Base-by-base conservation (phyloP, 2,797 vertebrate genomes). In the Spinibarbus caldwelli region DNA sequence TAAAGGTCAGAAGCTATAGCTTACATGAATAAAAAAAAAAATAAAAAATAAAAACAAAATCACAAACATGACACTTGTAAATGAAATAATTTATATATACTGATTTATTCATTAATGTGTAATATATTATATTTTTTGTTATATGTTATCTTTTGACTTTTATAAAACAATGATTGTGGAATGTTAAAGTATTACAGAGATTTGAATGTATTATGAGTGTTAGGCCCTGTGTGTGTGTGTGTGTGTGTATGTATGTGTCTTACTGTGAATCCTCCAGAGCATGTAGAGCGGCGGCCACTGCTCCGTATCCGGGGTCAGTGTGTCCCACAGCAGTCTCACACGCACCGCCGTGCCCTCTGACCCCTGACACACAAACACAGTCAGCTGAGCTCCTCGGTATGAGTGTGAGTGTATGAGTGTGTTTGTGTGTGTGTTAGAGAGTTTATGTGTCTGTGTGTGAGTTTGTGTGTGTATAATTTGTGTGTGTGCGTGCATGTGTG, bases 221-320 rank as follows among this genome's bases (percentile, higher is more conserved):
- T 36, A 14, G 0, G 1, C 43, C 43, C 43, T 45, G 45, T 47
- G 45, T 23, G 49, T 52, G 49, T 52, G 67, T 70, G 38, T 72
- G 34, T 29, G 41, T 72, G 47, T 19, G 47, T 21, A 36, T 70
- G 38, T 72, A 19, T 29, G 41, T 73, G 26, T 85, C 96, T 97
- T 94, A 98, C 97, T 96, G 93, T 98, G 97, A 83, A 97, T 94
- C 91, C 96, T 95, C 97, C 97, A 98, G 66, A 98, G 94, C 54
- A 97, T 45, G 43, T 98, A 97, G 83, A 99, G 96, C 0, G 97
- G 97, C 3, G 97, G 97, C 92, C 96, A 97, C 87, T 95, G 94
- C 79, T 96, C 93, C 0, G 94, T 95, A 78, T 98, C 96, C 0
- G 96, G 97, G 80, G 84, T 93, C 92, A 98, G 91, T 0, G 97